Base-by-base conservation (phyloP, 2,888 invertebrate genomes). In the Anthrax anthrax region DNA sequence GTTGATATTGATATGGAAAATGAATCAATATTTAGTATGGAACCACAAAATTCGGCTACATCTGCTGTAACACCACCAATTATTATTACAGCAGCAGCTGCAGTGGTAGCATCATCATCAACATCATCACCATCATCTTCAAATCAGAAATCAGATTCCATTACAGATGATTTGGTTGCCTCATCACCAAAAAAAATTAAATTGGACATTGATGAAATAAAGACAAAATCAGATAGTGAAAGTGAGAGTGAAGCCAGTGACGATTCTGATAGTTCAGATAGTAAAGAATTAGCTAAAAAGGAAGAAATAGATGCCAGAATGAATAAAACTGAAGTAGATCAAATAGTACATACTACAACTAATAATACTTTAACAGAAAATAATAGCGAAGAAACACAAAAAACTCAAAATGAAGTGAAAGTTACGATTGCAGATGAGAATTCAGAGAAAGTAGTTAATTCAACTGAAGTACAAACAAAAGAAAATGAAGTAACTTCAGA, bases 1-100 rank as follows among this genome's bases (percentile, higher is more conserved):
- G 72, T 74, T 9, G 74, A 74, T 49, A 74, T 68, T 39, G 74
- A 75, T 56, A 74, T 75, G 72, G 74, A 74, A 54, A 72, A 72
- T 51, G 67, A 71, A 43, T 64, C 69, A 12, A 57, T 64, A 8
- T 65, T 63, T 23, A 60, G 59, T 43, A 60, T 56, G 41, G 55
- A 59, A 8, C 48, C 56, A 19, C 59, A 56, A 41, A 60, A 56
- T 32, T 39, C 44, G 8, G 1, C 23, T 14, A 14, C 18, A 19
- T 18, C 18, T 18, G 23, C 23, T 19, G 14, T 18, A 3, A n/a
- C 36, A 14, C 10, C 13, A 13, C 9, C 37, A 37, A 37, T n/a
- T 16, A 10, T 18, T 4, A 39, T 23, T 13, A 10, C 17, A 18
- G 18, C 18, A 13, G 18, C 18, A 18, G 12, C 18, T 8, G 8